These are phyloP conservation scores for Sphenopsis melanotis DNA, from an alignment of 2,797 vertebrate species.

Conservation along the genomic window DNA sequence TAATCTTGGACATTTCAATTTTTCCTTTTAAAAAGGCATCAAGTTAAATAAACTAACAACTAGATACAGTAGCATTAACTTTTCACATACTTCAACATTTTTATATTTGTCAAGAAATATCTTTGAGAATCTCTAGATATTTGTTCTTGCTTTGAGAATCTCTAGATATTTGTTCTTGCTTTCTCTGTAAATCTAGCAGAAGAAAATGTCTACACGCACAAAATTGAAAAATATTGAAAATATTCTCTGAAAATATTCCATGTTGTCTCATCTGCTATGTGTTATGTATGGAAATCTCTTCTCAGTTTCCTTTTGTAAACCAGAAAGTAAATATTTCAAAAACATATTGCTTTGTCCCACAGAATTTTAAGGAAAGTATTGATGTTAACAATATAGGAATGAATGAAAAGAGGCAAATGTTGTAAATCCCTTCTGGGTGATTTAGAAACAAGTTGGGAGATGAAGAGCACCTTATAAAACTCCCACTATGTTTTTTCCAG, in stretches of 20 bases:
- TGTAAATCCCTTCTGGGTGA: not conserved
- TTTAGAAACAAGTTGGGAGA: not conserved
- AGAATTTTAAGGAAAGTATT: not conserved
- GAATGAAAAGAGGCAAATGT: not conserved
- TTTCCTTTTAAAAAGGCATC: not conserved
- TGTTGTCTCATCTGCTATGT: not conserved
- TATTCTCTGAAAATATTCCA: not conserved
- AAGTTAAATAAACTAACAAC: not conserved
- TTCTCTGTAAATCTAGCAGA: not conserved
- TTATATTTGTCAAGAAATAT: not conserved
- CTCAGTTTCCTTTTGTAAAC: not conserved
- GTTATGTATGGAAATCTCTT: not conserved
- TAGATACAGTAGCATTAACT: not conserved
- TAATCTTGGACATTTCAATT: not conserved
- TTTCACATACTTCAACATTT: not conserved
- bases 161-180: not conserved
- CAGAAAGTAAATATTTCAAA: not conserved
- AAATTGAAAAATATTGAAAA: not conserved
- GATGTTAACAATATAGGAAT: not conserved
- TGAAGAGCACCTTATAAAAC: not conserved
- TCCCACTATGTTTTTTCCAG: constrained; percentile 72
- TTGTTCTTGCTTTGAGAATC: not conserved
- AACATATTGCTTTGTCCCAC: not conserved
- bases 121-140: not conserved
- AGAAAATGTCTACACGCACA: not conserved